Evolutionary conservation across 2,113 vertebrate species (phyloP).

Genomic region (Aleadryas rufinucha): DNA sequence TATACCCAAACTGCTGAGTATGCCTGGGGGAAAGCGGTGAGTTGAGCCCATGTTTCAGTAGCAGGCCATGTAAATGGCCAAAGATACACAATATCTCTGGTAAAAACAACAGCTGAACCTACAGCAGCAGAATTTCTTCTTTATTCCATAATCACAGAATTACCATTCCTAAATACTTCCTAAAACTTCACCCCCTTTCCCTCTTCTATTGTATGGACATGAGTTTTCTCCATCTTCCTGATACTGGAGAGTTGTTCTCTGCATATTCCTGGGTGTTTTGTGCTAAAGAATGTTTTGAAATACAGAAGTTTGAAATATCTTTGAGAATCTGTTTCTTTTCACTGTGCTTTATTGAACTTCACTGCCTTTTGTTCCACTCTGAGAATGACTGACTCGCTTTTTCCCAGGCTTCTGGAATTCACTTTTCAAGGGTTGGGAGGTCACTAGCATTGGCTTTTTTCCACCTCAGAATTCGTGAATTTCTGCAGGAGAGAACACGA

Average conservation of each 20-base stretch:
- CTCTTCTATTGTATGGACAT: background rate
- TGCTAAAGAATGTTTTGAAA: background rate
- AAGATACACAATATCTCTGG: background rate
- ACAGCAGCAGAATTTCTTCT: background rate
- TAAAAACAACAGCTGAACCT: background rate
- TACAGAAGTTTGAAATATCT: background rate
- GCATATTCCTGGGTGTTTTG: background rate
- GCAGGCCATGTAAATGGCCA: background rate
- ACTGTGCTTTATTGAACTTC: background rate
- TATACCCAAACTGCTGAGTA: background rate
- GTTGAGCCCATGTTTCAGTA: background rate
- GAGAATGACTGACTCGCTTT: background rate
- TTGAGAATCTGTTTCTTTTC: constrained; percentile 1
- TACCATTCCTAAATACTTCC: background rate
- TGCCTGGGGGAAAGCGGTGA: background rate
- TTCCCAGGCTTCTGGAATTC: constrained; percentile 27
- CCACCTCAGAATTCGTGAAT: background rate
- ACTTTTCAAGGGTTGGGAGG: background rate
- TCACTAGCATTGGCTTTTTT: background rate
- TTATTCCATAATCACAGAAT: background rate
- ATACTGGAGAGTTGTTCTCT: background rate
- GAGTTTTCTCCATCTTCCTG: background rate
- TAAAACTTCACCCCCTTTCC: background rate
- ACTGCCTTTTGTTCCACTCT: background rate
- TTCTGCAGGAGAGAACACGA: background rate